These are phyloP conservation scores for Nephotettix cincticeps DNA, from an alignment of 1,140 invertebrate genomes.

Conservation along the genomic window DNA sequence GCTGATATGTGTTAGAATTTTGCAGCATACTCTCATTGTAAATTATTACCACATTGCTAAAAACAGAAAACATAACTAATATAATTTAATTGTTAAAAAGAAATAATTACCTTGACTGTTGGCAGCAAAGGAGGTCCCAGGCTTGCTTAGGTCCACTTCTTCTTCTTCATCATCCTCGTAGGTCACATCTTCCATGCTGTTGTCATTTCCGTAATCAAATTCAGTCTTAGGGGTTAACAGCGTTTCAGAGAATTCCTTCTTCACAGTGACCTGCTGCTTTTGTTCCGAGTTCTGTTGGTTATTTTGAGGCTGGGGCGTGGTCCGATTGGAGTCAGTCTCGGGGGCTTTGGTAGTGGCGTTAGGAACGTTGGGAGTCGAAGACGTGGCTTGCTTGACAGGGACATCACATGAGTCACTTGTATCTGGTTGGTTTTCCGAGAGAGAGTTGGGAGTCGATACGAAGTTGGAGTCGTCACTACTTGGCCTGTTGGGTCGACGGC, in stretches of 20 bases:
- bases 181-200: constrained; percentile 38
- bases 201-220: constrained; percentile 35
- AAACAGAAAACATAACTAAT: no score
- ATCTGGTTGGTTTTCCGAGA: constrained; percentile 25
- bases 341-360: constrained; percentile 33
- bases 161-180: constrained; percentile 42
- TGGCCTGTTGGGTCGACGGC: constrained; percentile 40
- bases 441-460: constrained; percentile 9
- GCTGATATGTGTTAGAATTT: no score
- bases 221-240: constrained; percentile 32
- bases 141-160: constrained; percentile 33
- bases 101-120: constrained; percentile 37
- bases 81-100: no score
- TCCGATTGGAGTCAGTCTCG: constrained; percentile 19
- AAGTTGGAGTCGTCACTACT: constrained; percentile 38
- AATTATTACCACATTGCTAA: no score
- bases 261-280: not conserved
- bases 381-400: constrained; percentile 33
- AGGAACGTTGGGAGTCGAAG: constrained; percentile 41
- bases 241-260: constrained; percentile 5
- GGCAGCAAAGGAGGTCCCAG: constrained; percentile 30
- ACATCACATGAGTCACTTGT: constrained; percentile 40
- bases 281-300: constrained; percentile 5
- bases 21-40: no score
- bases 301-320: constrained; percentile 21